Base-by-base conservation (phyloP, 2,113 vertebrate genomes). In the Oreochromis tanganicae region DNA sequence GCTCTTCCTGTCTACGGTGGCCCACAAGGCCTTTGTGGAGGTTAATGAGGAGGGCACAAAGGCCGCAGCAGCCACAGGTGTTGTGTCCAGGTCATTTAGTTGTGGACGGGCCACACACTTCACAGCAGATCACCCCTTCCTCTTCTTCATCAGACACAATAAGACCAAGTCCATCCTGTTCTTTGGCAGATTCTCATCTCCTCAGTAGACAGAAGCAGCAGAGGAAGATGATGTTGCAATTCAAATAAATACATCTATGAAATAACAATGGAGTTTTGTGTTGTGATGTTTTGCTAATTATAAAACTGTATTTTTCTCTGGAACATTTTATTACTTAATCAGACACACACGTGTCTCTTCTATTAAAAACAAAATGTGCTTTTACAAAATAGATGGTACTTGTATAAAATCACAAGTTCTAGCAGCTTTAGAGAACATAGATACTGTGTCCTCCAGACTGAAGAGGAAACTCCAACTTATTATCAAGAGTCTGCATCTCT, bases 41-140 rank as follows among this genome's bases (percentile, higher is more conserved):
- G 97, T 99, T 88, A 99, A 98, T 0, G 98, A 99, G 93, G 98
- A 98, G 84, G 99, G 98, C 19, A 99, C 97, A 0, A 98, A 99
- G 92, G 98, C 98, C 0, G 97, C 98, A 0, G 98, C 97, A 1
- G 98, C 98, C 87, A 99, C 98, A 0, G 98, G 94, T 1, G 57
- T 1, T 32, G 0, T 59, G 56, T 29, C 8, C 27, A 7, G 3
- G n/a, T 55, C 17, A 9, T 19, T 24, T 24, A 27, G 24, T 27
- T 27, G 3, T 27, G 24, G 24, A 17, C 1, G 1, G 3, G 27
- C 10, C 5, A 34, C 9, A 2, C 5, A 34, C 16, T 98, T 99
- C 89, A 95, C 17, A 0, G 98, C 96, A 0, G 96, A 99, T 86
- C 98, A 98, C 78, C 98, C 99, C 9, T 99, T 99, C 94, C 82